Conservation (phyloP, 2,888 invertebrate species). For the Sesamia inferens region DNA sequence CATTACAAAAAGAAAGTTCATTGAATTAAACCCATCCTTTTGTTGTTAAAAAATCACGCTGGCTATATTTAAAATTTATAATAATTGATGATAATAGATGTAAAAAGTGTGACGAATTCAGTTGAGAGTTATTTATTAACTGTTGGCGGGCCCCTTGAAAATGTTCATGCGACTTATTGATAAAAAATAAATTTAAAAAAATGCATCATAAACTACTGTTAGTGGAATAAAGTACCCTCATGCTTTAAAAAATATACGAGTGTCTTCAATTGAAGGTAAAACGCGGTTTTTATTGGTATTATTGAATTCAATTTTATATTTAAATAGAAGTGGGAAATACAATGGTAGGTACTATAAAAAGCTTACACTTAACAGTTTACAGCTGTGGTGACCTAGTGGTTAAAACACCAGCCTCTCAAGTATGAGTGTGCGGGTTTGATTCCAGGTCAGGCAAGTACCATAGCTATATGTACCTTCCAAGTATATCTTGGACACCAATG, state of each 20-base stretch:
- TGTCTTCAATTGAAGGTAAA: slow-evolving; percentile 52
- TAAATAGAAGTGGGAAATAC: slow-evolving; percentile 18
- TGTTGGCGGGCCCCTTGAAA: slow-evolving; percentile 70
- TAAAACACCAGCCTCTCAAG: too few species aligned
- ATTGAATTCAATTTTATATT: slow-evolving; percentile 37
- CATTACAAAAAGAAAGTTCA: slow-evolving; percentile 57
- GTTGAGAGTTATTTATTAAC: slow-evolving; percentile 79
- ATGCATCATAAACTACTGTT: slow-evolving; percentile 73
- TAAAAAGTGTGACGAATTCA: slow-evolving; percentile 84
- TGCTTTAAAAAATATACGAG: slow-evolving; percentile 69
- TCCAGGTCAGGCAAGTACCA: too few species aligned
- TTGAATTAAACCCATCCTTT: slow-evolving; percentile 62
- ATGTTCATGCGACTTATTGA: slow-evolving; percentile 75
- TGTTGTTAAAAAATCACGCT: slow-evolving; percentile 61
- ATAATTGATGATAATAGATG: slow-evolving; percentile 80
- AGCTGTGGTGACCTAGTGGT: too few species aligned
- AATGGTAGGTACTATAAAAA: not conserved
- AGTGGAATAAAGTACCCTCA: slow-evolving; percentile 83
- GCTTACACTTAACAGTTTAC: too few species aligned
- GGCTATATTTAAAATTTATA: slow-evolving; percentile 68
- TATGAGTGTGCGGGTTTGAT: too few species aligned
- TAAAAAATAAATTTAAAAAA: slow-evolving; percentile 79
- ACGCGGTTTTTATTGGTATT: slow-evolving; percentile 18
- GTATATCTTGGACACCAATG: too few species aligned
- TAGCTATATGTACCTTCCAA: too few species aligned